Conservation (phyloP, 2,797 vertebrate species). For the Pseudocheirus occidentalis region DNA sequence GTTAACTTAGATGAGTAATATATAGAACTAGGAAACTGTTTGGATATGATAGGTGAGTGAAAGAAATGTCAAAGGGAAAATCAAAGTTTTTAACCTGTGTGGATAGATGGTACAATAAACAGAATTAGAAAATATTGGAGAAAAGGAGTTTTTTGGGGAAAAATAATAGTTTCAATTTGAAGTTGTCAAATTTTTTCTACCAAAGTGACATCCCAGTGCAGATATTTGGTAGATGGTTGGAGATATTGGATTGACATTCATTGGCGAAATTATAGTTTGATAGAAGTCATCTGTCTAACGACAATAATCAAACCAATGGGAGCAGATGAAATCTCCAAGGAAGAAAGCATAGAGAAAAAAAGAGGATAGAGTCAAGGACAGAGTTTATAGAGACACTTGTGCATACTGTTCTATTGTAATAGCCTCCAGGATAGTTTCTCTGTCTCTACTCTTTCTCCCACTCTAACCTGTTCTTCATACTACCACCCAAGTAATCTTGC, state of each 20-base stretch:
- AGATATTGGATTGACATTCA: not conserved
- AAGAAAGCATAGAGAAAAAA: not conserved
- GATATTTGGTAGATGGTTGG: not conserved
- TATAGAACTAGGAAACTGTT: not conserved
- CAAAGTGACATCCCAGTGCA: not conserved
- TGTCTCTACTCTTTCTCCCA: not conserved
- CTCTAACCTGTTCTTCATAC: not conserved
- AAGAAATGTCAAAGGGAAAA: not conserved
- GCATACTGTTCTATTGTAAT: not conserved
- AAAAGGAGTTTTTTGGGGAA: not conserved
- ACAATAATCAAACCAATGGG: not conserved
- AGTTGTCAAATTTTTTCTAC: not conserved
- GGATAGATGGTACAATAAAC: not conserved
- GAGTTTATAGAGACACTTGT: not conserved
- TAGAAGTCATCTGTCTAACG: not conserved
- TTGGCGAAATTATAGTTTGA: not conserved
- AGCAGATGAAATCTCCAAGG: not conserved
- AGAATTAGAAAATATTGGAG: not conserved
- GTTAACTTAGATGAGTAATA: not conserved
- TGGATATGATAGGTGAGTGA: not conserved
- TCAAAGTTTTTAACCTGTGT: not conserved
- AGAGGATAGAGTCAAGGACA: not conserved
- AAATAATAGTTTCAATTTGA: not conserved
- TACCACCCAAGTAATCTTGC: not conserved
- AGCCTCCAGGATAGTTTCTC: not conserved